Conservation (phyloP, 92 coral and sea anemone genomes). For the Pocillopora grandis region DNA sequence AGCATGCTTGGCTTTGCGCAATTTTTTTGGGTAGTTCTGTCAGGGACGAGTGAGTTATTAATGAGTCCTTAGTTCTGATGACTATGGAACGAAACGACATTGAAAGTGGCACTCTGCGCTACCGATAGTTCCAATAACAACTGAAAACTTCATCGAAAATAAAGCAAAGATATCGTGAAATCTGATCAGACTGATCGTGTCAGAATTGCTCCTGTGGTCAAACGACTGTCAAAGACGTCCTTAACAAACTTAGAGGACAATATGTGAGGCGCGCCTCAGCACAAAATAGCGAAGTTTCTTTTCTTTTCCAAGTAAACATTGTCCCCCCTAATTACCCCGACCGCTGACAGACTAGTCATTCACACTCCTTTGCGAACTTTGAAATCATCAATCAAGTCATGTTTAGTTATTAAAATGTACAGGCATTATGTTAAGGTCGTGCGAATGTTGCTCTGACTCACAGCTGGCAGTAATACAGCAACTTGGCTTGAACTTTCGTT, state of each 20-base stretch:
- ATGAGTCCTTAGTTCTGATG: neutral
- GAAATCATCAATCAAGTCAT: constrained; percentile 14
- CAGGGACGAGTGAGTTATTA: neutral
- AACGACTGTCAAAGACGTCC: neutral
- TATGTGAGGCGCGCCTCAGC: neutral
- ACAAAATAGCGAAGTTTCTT: neutral
- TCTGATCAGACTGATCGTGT: no score
- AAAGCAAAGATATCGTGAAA: no score
- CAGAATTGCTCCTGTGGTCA: no score
- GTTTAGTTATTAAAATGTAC: constrained; percentile 2
- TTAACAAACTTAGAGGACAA: neutral
- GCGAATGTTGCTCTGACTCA: neutral
- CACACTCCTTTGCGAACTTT: neutral
- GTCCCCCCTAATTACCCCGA: neutral
- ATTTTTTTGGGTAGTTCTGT: no score
- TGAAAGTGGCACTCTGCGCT: neutral
- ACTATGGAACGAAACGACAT: neutral
- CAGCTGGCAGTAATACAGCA: no score
- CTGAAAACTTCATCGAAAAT: no score
- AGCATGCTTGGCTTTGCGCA: no score
- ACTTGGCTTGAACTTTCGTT: no score
- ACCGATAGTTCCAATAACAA: no score
- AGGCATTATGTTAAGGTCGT: neutral
- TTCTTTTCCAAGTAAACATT: constrained; percentile 15
- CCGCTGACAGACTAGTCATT: neutral